Base-by-base conservation (phyloP, 2,797 vertebrate species). In the Etheostoma perlongum region DNA sequence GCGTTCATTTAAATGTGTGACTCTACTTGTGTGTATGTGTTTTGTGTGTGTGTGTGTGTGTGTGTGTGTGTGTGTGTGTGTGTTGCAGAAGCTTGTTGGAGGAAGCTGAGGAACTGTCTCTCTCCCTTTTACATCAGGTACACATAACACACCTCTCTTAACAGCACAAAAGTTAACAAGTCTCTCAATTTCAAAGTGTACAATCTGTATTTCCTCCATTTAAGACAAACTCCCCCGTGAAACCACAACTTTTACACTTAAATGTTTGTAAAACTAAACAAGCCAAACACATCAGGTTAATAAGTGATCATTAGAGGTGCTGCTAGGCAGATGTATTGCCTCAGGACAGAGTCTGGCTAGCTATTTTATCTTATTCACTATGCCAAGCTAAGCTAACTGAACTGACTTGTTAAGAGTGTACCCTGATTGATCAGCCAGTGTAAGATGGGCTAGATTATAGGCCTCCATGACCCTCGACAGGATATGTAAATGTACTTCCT, bases 41-140 rank as follows among this genome's bases (percentile, higher is more conserved):
- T 18, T n/a, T 54, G 49, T 16, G 44, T 5, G 44, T 46, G 44
- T 49, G 18, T 49, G 48, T n/a, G 19, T 49, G 48, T 14, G 52
- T 15, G 52, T 0, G 25, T 44, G 19, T 63, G 46, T 54, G 18
- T 47, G 19, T 12, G 23, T 76, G 18, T 74, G 15, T 86, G 62
- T 92, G 60, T 88, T 92, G 27, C 83, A 95, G 95, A 78, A 89
- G 58, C 62, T 78, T 95, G 60, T 25, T 83, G 64, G 79, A 92
- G 19, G 85, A 95, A 76, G 89, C 81, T 10, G 69, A 93, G 53
- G 62, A 88, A 1, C 78, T 95, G 14, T 77, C 82, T 16, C 47
- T 71, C 4, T 85, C 82, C 3, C 63, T 92, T 51, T 86, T 82
- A 51, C 64, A 73, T 66, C 89, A 95, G 93, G 95, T 96, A 88